These are phyloP conservation scores for Orycteropus afer DNA, from an alignment of 2,113 vertebrate species.

Conservation along the genomic window DNA sequence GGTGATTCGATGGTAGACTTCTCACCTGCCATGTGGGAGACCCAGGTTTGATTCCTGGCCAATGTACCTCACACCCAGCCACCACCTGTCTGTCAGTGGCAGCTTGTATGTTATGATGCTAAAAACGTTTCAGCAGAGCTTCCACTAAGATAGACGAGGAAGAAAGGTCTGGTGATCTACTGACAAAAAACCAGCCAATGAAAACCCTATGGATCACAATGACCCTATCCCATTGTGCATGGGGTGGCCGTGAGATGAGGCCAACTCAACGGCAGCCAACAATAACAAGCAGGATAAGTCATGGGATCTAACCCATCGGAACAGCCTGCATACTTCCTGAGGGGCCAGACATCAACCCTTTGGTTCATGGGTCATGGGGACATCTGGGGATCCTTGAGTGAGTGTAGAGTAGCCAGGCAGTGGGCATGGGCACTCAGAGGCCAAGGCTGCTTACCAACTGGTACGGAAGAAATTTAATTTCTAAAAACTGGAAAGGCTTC, in stretches of 20 bases:
- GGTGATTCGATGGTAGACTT: neutral
- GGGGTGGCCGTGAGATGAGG: neutral
- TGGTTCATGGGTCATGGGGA: neutral
- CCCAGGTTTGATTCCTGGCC: neutral
- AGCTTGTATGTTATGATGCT: neutral
- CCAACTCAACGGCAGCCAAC: neutral
- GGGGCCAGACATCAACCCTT: neutral
- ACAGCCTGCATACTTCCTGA: neutral
- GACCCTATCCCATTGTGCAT: neutral
- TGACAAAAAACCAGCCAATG: neutral
- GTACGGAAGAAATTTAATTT: neutral
- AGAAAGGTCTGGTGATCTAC: neutral
- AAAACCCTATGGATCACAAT: neutral
- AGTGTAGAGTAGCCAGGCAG: neutral
- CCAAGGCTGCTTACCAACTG: neutral
- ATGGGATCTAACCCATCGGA: too few relatives aligned
- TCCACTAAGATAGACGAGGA: neutral
- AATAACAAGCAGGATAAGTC: neutral
- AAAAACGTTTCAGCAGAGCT: neutral
- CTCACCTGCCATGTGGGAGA: neutral
- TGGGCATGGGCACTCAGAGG: neutral
- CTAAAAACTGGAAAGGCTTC: neutral
- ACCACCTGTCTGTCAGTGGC: neutral
- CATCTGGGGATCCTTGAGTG: too few relatives aligned
- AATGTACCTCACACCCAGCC: neutral